Conservation (phyloP, 2,113 vertebrate genomes). For the Trematomus loennbergii region DNA sequence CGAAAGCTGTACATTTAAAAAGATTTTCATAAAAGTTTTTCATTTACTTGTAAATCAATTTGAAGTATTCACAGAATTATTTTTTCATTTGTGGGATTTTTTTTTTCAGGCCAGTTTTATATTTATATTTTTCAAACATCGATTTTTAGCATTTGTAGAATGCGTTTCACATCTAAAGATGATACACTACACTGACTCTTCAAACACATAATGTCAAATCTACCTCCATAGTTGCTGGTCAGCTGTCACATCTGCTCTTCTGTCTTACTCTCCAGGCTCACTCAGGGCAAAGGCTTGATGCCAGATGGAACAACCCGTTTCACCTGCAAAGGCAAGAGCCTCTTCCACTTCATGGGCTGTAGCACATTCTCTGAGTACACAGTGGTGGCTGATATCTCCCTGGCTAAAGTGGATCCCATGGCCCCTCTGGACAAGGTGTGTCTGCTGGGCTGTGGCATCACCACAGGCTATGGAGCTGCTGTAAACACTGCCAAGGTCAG, state of each 20-base stretch:
- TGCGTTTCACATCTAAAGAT: too few species aligned
- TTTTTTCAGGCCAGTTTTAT: too few species aligned
- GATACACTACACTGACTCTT: too few species aligned
- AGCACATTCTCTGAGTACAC: conserved; percentile 87
- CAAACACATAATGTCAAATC: too few species aligned
- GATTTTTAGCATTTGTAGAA: too few species aligned
- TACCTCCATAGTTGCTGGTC: too few species aligned
- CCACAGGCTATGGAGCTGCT: conserved; percentile 83
- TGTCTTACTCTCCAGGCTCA: conserved; percentile 62
- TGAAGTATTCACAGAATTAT: too few species aligned
- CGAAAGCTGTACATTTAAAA: too few species aligned
- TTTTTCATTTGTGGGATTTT: too few species aligned
- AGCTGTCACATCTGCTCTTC: not conserved
- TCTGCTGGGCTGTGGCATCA: conserved; percentile 83
- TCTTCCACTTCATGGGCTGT: conserved; percentile 83
- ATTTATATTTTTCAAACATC: too few species aligned
- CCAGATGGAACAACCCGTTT: conserved; percentile 89
- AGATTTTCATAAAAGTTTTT: too few species aligned
- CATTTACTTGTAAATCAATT: too few species aligned
- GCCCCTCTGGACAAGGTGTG: conserved; percentile 85
- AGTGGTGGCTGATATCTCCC: conserved; percentile 82
- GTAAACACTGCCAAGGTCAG: conserved; percentile 84
- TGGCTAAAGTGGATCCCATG: conserved; percentile 76
- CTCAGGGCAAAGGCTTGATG: conserved; percentile 85
- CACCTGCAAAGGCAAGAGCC: conserved; percentile 81